These are phyloP conservation scores for Hemistola chrysoprasaria DNA, from an alignment of 2,888 invertebrate genomes.

Conservation along the genomic window DNA sequence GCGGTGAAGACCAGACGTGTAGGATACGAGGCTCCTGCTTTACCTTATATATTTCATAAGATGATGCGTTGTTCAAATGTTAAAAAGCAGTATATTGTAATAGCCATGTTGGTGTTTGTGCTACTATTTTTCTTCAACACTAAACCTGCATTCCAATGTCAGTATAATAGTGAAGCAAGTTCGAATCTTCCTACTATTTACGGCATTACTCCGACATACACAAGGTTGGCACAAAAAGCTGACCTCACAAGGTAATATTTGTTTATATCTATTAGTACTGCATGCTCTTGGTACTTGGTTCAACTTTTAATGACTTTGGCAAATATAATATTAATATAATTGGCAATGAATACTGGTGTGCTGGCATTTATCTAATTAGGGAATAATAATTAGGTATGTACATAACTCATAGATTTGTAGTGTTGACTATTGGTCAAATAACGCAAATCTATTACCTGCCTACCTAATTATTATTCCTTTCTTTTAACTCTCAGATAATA, in stretches of 20 bases:
- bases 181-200: constrained; percentile 88
- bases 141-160: constrained; percentile 70
- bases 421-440: too few relatives aligned
- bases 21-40: constrained; percentile 10
- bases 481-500: too few relatives aligned
- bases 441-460: too few relatives aligned
- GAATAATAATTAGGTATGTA: too few relatives aligned
- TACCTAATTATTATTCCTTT: too few relatives aligned
- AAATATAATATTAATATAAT: constrained; percentile 27
- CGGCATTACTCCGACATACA: constrained; percentile 96
- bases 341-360: constrained; percentile 36
- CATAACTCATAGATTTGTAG: too few relatives aligned
- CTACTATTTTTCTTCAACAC: constrained; percentile 71
- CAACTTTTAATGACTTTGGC: constrained; percentile 35
- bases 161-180: constrained; percentile 57
- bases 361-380: constrained; percentile 3
- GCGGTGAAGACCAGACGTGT: constrained; percentile 18
- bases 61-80: constrained; percentile 74
- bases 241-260: constrained; percentile 89
- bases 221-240: constrained; percentile 94
- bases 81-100: constrained; percentile 73
- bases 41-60: constrained; percentile 25
- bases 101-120: constrained; percentile 73
- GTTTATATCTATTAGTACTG: constrained; percentile 47
- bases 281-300: constrained; percentile 60